Evolutionary conservation across 35 echinoderm and acorn worm species (phyloP).

Genomic region (Amphiura filiformis): DNA sequence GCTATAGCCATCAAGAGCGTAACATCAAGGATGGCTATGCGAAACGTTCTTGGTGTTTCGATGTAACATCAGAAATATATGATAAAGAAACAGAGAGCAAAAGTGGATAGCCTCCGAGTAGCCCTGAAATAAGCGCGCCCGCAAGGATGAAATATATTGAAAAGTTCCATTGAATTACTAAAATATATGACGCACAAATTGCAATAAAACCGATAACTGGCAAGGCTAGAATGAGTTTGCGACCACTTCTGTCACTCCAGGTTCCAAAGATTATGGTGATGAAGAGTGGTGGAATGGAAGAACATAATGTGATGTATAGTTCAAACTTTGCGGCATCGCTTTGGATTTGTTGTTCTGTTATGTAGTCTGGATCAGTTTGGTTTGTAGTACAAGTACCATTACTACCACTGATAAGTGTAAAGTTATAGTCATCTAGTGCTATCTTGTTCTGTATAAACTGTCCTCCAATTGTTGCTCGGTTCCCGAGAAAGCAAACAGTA

Average conservation of each 20-base stretch:
- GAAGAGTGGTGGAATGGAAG: background rate
- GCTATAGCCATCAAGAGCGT: constrained; percentile 5
- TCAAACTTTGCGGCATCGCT: background rate
- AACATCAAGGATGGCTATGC: constrained; percentile 23
- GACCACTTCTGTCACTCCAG: background rate
- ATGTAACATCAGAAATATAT: constrained; percentile 38
- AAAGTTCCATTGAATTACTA: background rate
- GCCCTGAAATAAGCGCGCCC: background rate
- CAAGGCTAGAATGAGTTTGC: background rate
- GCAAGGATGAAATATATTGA: background rate
- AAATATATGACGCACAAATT: background rate
- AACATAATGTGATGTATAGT: background rate
- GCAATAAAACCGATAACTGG: background rate
- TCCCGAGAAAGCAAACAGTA: no score
- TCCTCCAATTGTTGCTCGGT: background rate
- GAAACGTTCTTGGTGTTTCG: constrained; percentile 25
- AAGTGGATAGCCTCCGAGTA: constrained; percentile 19
- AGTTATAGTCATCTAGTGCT: background rate
- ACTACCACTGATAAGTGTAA: background rate
- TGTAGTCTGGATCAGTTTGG: background rate
- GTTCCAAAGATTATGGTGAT: background rate
- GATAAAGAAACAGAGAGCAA: constrained; percentile 15
- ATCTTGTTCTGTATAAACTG: background rate
- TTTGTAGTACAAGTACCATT: background rate
- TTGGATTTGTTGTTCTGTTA: background rate